Conservation (phyloP, 30 jellyfish, hydroid and myxozoan genomes). For the Nemopilema nomurai region DNA sequence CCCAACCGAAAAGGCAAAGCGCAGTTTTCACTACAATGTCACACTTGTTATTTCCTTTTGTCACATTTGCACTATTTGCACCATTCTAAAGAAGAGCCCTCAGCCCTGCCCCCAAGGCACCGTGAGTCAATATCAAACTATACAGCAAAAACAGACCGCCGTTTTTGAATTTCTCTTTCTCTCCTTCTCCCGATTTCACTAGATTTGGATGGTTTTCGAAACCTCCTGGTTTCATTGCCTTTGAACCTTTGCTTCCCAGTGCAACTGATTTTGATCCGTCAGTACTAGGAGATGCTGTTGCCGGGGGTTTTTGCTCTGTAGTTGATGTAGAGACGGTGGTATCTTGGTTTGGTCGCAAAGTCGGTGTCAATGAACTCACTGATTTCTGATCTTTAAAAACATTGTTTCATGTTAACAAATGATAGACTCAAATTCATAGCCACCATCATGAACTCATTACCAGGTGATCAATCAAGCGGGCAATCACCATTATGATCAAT, state of each 20-base stretch:
- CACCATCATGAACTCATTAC: too few species aligned
- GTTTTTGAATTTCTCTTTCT: conserved; percentile 15
- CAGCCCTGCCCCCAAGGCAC: too few species aligned
- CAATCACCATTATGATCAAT: too few species aligned
- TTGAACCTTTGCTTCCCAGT: background rate
- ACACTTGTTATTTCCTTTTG: too few species aligned
- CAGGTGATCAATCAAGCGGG: too few species aligned
- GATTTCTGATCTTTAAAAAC: background rate
- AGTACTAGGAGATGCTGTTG: background rate
- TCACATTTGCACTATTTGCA: too few species aligned
- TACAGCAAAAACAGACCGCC: conserved; percentile 8
- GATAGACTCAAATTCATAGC: background rate
- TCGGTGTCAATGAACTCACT: background rate
- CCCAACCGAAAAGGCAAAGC: too few species aligned
- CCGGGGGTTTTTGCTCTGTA: conserved; percentile 4
- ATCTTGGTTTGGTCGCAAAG: background rate
- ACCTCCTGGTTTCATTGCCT: conserved; percentile 11
- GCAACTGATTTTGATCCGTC: background rate
- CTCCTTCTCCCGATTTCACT: conserved; percentile 10
- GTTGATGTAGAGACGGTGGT: background rate
- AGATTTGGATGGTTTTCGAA: conserved; percentile 9
- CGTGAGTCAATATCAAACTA: background rate
- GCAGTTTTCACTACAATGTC: too few species aligned
- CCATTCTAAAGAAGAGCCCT: too few species aligned
- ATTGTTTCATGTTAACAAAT: background rate